A percentile compares a stretch with the other conserved stretches of the same genome.
Evolutionary conservation across 2,888 invertebrate species (phyloP).

Genomic region (Scaptomyza cyrtandrae): DNA sequence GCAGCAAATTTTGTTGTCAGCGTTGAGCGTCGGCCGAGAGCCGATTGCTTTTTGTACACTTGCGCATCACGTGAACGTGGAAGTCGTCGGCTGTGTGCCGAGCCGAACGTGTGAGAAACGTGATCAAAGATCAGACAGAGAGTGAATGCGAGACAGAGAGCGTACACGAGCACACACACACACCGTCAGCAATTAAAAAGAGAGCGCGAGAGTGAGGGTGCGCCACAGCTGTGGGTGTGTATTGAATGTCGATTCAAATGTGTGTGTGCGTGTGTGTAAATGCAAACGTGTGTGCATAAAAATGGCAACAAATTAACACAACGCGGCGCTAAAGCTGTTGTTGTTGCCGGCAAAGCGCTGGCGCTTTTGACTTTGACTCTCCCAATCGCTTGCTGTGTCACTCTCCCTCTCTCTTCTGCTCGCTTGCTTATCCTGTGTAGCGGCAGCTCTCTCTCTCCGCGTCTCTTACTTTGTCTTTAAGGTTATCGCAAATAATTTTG

Average conservation of each 20-base stretch:
- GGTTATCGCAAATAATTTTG: constrained; percentile 70
- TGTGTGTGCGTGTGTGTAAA: background rate
- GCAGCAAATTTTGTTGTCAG: constrained; percentile 2
- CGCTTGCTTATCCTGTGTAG: constrained; percentile 8
- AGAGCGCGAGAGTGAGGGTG: constrained; percentile 41
- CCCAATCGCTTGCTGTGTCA: constrained; percentile 18
- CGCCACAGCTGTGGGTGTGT: constrained; percentile 27
- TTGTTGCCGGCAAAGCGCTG: constrained; percentile 45
- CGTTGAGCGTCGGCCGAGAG: constrained; percentile 37
- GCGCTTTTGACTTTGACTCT: constrained; percentile 38
- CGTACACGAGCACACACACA: background rate
- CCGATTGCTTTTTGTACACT: constrained; percentile 65
- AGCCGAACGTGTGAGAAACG: constrained; percentile 77
- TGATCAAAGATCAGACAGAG: constrained; percentile 75
- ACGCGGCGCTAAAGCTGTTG: constrained; percentile 64
- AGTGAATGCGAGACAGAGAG: constrained; percentile 23
- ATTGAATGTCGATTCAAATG: constrained; percentile 11
- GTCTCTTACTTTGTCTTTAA: constrained; percentile 37
- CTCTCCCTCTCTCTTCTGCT: constrained; percentile 4
- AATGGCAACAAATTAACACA: constrained; percentile 74
- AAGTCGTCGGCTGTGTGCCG: constrained; percentile 63
- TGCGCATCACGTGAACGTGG: constrained; percentile 78
- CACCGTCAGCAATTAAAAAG: background rate
- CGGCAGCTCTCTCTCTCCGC: background rate
- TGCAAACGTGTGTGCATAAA: constrained; percentile 39